These are phyloP conservation scores for Tachina grossa DNA, from an alignment of 2,888 invertebrate genomes.

Conservation along the genomic window DNA sequence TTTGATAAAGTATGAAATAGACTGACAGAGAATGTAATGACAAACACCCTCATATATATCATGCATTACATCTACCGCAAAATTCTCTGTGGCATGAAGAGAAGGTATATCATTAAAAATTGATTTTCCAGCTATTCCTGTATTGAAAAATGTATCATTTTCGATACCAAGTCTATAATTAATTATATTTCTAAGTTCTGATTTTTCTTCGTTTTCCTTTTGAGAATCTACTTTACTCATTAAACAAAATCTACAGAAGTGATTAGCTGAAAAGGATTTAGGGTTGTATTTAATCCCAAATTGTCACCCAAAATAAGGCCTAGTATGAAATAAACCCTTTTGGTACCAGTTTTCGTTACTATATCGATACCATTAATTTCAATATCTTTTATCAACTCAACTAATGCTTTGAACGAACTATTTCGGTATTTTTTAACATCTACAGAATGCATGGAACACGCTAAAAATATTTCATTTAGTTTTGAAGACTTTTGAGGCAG, in stretches of 20 bases:
- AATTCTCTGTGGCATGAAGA: background rate
- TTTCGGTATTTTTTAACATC: conserved; percentile 30
- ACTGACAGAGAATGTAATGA: too few species aligned
- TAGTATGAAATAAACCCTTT: background rate
- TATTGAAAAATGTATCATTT: background rate
- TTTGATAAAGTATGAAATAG: too few species aligned
- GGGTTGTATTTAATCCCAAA: background rate
- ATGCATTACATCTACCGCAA: background rate
- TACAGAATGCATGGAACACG: background rate
- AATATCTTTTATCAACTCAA: background rate
- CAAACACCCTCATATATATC: too few species aligned
- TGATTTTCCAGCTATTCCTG: background rate
- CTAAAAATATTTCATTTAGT: conserved; percentile 14
- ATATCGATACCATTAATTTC: conserved; percentile 16
- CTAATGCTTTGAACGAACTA: background rate
- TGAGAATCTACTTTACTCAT: too few species aligned
- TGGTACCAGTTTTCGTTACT: background rate
- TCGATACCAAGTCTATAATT: conserved; percentile 12
- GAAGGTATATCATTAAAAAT: conserved; percentile 8
- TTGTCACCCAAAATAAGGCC: conserved; percentile 7
- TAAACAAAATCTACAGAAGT: too few species aligned
- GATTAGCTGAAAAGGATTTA: conserved; percentile 22
- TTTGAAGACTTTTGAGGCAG: conserved; percentile 19
- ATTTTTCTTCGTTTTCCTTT: background rate
- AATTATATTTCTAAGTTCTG: conserved; percentile 24